Percentiles rank a stretch among this genome's conserved stretches.
phyloP scores from a whole-genome alignment of 2,888 invertebrate species.

The Diploptera punctata region DNA sequence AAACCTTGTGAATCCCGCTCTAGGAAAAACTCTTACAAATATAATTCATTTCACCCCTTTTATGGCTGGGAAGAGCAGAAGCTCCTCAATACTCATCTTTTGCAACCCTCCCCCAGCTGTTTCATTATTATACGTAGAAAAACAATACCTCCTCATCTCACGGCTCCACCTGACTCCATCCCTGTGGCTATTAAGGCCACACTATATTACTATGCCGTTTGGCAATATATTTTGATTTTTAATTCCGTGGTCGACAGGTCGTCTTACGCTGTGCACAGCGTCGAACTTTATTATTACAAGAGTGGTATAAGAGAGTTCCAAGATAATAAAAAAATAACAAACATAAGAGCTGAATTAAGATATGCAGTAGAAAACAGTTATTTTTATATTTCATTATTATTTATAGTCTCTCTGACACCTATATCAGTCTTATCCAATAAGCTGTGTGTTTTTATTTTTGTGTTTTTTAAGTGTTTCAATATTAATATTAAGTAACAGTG shows the following conservation, averaged over 20 bases:
- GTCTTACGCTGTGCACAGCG: constrained; percentile 34
- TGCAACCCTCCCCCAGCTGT: constrained; percentile 4
- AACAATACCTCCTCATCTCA: constrained; percentile 40
- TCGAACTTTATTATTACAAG: not conserved
- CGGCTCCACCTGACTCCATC: constrained; percentile 32
- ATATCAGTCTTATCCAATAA: too few species aligned
- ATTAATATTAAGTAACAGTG: too few species aligned
- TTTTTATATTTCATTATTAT: too few species aligned
- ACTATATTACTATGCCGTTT: constrained; percentile 30
- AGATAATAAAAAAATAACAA: too few species aligned
- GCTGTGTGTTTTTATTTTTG: too few species aligned
- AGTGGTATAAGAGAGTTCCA: not conserved
- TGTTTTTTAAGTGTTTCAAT: too few species aligned
- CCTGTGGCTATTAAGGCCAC: constrained; percentile 26
- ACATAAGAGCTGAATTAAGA: too few species aligned
- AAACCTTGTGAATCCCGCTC: constrained; percentile 5
- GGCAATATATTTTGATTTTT: constrained; percentile 45
- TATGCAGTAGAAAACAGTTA: too few species aligned
- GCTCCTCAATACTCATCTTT: constrained; percentile 9
- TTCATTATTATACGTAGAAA: constrained; percentile 26
- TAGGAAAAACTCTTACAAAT: not conserved
- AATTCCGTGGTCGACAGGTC: constrained; percentile 42
- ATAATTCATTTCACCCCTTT: not conserved
- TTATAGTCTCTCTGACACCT: too few species aligned
- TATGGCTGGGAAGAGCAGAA: not conserved